Evolutionary conservation across 2,888 invertebrate genomes (phyloP).

Genomic region (Capitulum mitella): DNA sequence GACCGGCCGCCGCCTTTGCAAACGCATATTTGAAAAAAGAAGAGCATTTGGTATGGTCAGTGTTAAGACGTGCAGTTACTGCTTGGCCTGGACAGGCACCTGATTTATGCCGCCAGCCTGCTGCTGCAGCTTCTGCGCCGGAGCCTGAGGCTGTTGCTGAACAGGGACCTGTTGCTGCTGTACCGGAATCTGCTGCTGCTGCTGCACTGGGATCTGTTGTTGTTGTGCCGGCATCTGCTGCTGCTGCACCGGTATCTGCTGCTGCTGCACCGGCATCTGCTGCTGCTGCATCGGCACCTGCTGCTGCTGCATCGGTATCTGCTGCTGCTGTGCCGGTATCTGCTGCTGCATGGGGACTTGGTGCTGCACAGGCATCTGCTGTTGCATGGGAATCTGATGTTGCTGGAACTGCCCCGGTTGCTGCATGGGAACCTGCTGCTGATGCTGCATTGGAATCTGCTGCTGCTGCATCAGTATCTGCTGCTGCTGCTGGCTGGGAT

Average conservation of each 20-base stretch:
- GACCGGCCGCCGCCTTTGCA: no score
- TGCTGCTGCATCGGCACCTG: background rate
- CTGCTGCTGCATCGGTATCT: background rate
- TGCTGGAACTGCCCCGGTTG: no score
- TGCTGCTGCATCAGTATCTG: background rate
- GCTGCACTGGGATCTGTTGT: background rate
- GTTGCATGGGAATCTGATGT: background rate
- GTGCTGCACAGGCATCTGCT: background rate
- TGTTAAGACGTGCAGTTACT: background rate
- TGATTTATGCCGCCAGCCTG: background rate
- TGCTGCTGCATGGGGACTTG: no score
- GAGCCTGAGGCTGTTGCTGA: background rate
- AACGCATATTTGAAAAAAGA: no score
- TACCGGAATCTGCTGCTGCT: background rate
- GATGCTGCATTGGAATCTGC: background rate
- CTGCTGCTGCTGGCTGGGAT: background rate
- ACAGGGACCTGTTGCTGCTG: background rate
- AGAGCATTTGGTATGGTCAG: no score
- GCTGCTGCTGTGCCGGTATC: background rate
- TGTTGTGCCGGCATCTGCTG: background rate
- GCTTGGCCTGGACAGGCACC: background rate
- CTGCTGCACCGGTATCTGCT: no score
- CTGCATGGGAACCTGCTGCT: background rate
- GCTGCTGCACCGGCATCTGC: background rate
- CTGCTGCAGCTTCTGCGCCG: background rate